Evolutionary conservation across 2,797 vertebrate species (phyloP), one percentile per base, ranked within the genome.

Genomic region (Cynopterus sphinx): DNA sequence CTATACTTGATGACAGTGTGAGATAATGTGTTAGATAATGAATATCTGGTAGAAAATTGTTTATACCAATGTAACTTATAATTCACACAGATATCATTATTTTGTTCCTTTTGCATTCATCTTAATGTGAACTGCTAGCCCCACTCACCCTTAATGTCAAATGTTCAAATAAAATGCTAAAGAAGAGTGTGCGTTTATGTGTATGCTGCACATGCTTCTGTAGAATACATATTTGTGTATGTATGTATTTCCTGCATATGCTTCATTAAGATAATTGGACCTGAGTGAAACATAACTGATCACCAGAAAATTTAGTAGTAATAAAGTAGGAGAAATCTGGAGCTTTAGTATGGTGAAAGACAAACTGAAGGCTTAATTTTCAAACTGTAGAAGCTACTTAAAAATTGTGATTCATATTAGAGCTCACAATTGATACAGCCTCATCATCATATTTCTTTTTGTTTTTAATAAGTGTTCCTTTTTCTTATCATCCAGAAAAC

Each of bases 261-360:
- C 84, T 94, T 95, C 84, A 95, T 91, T 96, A 59, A 91, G 73
- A 46, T 94, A 85, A 94, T 91, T 70, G 94, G 26, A 82, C 82
- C 6, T 41, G 36, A 93, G 88, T 31, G 26, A 71, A 96, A 31
- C 6, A 51, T 73, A 82, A 82, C 3, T 97, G 92, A 97, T 0
- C 1, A 85, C 95, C 73, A 85, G 43, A 67, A 57, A 97, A 53
- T 63, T 57, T 75, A 68, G 9, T 65, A 91, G 83, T 36, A 94
- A 77, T 43, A 39, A 92, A 97, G 71, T n/a, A 90, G 68, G 57
- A 90, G 43, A 89, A 97, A 97, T 63, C 70, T 22, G 94, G 43
- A 95, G 65, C 21, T 94, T 97, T 70, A 61, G 21, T 46, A 63
- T 5, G 57, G 10, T 8, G 2, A 87, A 93, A 86, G 12, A 81